Evolutionary conservation across 2,888 invertebrate genomes (phyloP).

Genomic region (Masnerella sp.): DNA sequence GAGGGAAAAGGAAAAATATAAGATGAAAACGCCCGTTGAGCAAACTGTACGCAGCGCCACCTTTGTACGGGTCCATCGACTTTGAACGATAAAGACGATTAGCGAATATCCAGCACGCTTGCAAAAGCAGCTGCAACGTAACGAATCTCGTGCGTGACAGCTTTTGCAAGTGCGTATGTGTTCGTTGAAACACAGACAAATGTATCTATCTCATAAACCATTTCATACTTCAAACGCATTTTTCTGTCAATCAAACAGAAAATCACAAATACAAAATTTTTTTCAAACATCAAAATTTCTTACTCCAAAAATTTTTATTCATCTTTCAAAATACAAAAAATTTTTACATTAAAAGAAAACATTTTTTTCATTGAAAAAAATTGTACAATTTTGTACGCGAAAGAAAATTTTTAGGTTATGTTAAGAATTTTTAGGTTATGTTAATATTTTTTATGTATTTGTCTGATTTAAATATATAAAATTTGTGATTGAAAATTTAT

Average conservation of each 20-base stretch:
- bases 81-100: constrained; percentile 59
- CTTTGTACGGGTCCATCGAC: constrained; percentile 58
- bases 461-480: neutral
- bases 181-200: neutral
- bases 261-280: neutral
- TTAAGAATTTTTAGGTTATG: neutral
- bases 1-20: no score
- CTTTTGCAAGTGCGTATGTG: constrained; percentile 25
- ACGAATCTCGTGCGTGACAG: constrained; percentile 49
- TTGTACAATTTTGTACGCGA: neutral
- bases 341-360: no score
- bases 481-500: neutral
- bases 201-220: constrained; percentile 5
- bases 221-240: neutral
- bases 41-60: constrained; percentile 37
- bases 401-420: no score
- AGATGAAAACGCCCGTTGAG: constrained; percentile 35
- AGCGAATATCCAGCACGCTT: constrained; percentile 56
- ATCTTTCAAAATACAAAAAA: neutral
- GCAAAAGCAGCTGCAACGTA: constrained; percentile 69
- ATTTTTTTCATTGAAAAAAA: no score
- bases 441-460: neutral
- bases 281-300: neutral
- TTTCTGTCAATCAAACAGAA: no score
- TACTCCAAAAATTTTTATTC: neutral